These are phyloP conservation scores for Octomys mimax DNA, from an alignment of 2,797 vertebrate species.

Conservation along the genomic window DNA sequence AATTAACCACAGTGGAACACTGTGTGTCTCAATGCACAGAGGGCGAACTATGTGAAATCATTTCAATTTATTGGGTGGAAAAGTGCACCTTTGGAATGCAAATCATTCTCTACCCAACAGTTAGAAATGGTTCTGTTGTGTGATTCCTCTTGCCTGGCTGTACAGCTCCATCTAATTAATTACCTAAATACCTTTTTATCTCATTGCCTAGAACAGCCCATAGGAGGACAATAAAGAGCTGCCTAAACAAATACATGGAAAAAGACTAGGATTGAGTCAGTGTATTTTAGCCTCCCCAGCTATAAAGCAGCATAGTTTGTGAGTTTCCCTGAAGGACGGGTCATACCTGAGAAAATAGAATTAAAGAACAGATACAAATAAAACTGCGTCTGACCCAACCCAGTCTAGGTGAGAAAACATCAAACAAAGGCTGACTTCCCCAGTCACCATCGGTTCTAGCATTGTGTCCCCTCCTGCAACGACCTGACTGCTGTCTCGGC, in stretches of 20 bases:
- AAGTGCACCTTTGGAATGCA: constrained; percentile 75
- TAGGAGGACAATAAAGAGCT: constrained; percentile 75
- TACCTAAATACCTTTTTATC: constrained; percentile 80
- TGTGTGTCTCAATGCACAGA: constrained; percentile 54
- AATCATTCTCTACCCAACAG: constrained; percentile 73
- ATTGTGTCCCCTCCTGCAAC: not conserved
- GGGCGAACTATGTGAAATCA: constrained; percentile 63
- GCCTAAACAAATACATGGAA: constrained; percentile 74
- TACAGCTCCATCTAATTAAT: constrained; percentile 80
- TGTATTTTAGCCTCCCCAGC: not conserved
- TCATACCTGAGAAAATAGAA: constrained; percentile 48
- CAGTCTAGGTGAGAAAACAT: constrained; percentile 54
- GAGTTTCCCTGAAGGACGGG: constrained; percentile 72
- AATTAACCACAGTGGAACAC: constrained; percentile 42
- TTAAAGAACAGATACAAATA: constrained; percentile 62
- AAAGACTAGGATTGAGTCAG: constrained; percentile 68
- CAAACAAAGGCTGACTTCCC: not conserved
- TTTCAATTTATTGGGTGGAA: constrained; percentile 68
- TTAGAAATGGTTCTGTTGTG: constrained; percentile 74
- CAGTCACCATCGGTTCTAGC: not conserved
- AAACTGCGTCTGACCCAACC: constrained; percentile 51
- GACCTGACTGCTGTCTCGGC: not conserved
- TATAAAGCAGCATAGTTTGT: constrained; percentile 74
- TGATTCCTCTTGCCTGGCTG: constrained; percentile 66
- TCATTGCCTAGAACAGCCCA: constrained; percentile 77